A percentile compares a stretch with the other conserved stretches of the same genome.
Conservation (phyloP, 2,113 vertebrate genomes). For the Galeopterus variegatus region DNA sequence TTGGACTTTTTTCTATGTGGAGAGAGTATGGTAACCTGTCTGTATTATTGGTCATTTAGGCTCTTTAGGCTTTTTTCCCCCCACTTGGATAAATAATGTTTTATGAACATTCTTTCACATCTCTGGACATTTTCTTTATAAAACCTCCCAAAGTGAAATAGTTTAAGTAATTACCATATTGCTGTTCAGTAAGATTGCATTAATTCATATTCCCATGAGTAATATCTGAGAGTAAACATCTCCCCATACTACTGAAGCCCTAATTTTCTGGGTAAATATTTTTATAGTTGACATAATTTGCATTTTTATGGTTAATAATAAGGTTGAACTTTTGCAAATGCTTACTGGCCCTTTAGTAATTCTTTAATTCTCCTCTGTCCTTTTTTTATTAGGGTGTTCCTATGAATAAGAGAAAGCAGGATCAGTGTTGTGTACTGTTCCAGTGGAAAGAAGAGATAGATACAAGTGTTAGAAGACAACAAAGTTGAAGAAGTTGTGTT, state of each 20-base stretch:
- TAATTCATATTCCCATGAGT: background rate
- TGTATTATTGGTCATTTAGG: background rate
- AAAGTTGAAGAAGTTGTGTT: background rate
- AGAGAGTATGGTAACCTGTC: background rate
- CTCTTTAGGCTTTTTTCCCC: background rate
- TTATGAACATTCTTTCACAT: conserved; percentile 3
- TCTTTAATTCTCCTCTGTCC: background rate
- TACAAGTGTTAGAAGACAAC: background rate
- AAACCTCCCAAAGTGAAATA: conserved; percentile 26
- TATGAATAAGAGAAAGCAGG: background rate
- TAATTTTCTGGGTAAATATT: conserved; percentile 7
- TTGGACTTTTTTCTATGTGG: background rate
- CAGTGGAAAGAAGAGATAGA: background rate
- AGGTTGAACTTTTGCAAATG: conserved; percentile 54
- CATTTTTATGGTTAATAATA: background rate
- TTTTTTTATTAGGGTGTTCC: conserved; percentile 3
- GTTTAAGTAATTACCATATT: conserved; percentile 29
- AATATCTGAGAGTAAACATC: background rate
- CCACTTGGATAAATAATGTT: background rate
- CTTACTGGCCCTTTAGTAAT: background rate
- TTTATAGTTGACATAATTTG: background rate
- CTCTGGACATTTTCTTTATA: conserved; percentile 31
- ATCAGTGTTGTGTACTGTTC: background rate
- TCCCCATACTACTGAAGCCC: background rate
- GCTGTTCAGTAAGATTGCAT: conserved; percentile 12